Evolutionary conservation across 2,888 invertebrate species (phyloP), one percentile per base, ranked within the genome.

Genomic region (Cacoxenus indagator): DNA sequence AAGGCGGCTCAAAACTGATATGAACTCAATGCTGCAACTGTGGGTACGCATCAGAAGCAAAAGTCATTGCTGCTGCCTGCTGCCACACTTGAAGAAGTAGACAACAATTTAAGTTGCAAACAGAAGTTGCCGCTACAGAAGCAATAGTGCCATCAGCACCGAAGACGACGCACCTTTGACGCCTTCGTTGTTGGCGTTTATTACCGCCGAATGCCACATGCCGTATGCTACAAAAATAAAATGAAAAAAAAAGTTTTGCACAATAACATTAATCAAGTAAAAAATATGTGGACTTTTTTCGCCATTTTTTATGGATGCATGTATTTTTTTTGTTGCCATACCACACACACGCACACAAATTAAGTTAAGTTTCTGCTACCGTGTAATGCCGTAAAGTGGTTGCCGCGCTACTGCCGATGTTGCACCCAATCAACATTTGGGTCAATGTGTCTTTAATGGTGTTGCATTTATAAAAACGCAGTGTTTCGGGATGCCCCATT

Each of bases 251-350:
- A 19, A 19, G 24, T 57, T n/a, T 57, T 54, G 54, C 24, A 54
- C 54, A 54, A 57, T 29, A 57, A 57, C 57, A 29, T 19, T 57
- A 57, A 57, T 57, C 57, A 57, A 57, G n/a, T 29, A 26, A 29
- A 57, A 57, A 57, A 54, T 37, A 54, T 54, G 1, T 19, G n/a
- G 14, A 19, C 19, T 17, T 51, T 19, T 51, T 51, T 37, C 14
- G 14, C 8, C n/a, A 3, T 19, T 48, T 14, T 48, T 37, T 48
- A 48, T 48, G 11, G 48, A 6, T 14, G 5, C 2, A 19, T 8
- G 17, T 51, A 22, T 22, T 9, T 2, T 9, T n/a, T 51, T 51
- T 51, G 9, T 17, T 17, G 48, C n/a, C 9, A 48, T 19, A n/a
- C 48, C 48, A 48, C 48, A 48, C 48, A 48, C 48, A 37, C 14